These are phyloP conservation scores for Notolabrus celidotus DNA, from an alignment of 2,797 vertebrate species.

Conservation along the genomic window DNA sequence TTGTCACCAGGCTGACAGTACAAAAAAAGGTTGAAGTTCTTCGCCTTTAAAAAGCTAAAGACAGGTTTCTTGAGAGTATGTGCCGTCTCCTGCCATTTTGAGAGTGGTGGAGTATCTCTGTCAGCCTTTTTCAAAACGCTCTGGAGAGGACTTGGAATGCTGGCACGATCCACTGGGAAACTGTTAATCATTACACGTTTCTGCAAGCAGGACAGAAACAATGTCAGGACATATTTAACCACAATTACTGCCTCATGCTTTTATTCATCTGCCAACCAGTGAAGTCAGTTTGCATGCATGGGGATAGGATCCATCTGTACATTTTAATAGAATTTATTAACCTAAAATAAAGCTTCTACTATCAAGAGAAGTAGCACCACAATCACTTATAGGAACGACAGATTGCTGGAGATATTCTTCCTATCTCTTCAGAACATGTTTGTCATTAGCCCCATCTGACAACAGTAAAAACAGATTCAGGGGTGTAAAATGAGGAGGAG, in stretches of 20 bases:
- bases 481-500: neutral
- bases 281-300: neutral
- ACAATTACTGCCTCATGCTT: neutral
- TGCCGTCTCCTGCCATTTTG: slow-evolving; percentile 77
- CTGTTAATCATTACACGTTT: slow-evolving; percentile 96
- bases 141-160: slow-evolving; percentile 91
- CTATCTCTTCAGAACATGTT: neutral
- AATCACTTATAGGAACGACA: neutral
- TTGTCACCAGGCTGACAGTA: slow-evolving; percentile 67
- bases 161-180: slow-evolving; percentile 95
- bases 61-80: slow-evolving; percentile 72
- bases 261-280: neutral
- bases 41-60: slow-evolving; percentile 80
- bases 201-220: slow-evolving; percentile 70
- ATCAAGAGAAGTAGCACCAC: neutral
- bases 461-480: neutral
- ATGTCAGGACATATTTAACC: slow-evolving; percentile 16
- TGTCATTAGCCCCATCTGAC: neutral
- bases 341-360: too few relatives aligned
- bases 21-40: slow-evolving; percentile 58
- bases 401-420: neutral
- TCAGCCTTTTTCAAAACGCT: slow-evolving; percentile 80
- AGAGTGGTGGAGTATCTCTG: slow-evolving; percentile 72
- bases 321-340: too few relatives aligned
- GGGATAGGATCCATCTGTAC: neutral